Evolutionary conservation across 2,113 vertebrate genomes (phyloP).

Genomic region (Mormyrus lacerda): DNA sequence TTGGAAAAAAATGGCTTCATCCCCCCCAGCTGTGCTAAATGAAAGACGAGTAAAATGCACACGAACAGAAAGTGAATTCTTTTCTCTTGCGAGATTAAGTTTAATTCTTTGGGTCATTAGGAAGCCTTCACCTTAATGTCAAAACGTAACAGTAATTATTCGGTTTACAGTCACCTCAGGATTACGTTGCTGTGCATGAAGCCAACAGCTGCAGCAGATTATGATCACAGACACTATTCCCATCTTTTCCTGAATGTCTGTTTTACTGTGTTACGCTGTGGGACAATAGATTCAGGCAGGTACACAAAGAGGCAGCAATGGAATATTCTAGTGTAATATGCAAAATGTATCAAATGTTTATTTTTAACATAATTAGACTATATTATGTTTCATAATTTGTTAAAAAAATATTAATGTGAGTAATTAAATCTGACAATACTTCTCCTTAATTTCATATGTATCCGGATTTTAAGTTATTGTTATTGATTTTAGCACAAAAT

Average conservation of each 20-base stretch:
- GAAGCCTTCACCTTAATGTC: slow-evolving; percentile 48
- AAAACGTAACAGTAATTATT: slow-evolving; percentile 57
- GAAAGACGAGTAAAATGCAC: slow-evolving; percentile 13
- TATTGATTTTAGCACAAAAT: neutral
- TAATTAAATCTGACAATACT: neutral
- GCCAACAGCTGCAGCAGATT: slow-evolving; percentile 44
- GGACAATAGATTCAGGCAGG: neutral
- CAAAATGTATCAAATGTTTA: neutral
- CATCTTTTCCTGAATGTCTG: neutral
- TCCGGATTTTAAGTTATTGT: neutral
- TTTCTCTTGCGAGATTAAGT: slow-evolving; percentile 31
- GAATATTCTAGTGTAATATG: neutral
- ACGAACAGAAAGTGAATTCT: slow-evolving; percentile 30
- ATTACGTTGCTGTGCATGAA: slow-evolving; percentile 42
- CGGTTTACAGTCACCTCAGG: slow-evolving; percentile 54
- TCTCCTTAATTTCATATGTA: neutral
- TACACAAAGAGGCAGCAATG: neutral
- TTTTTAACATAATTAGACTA: neutral
- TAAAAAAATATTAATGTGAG: neutral
- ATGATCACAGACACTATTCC: slow-evolving; percentile 17
- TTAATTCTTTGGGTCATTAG: slow-evolving; percentile 62
- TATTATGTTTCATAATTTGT: neutral
- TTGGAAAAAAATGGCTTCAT: slow-evolving; percentile 25
- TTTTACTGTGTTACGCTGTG: neutral
- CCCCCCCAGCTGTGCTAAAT: neutral